A percentile compares a stretch with the other conserved stretches of the same genome.
Evolutionary conservation across 1,140 invertebrate species (phyloP).

Genomic region (Meloidogyne hapla): DNA sequence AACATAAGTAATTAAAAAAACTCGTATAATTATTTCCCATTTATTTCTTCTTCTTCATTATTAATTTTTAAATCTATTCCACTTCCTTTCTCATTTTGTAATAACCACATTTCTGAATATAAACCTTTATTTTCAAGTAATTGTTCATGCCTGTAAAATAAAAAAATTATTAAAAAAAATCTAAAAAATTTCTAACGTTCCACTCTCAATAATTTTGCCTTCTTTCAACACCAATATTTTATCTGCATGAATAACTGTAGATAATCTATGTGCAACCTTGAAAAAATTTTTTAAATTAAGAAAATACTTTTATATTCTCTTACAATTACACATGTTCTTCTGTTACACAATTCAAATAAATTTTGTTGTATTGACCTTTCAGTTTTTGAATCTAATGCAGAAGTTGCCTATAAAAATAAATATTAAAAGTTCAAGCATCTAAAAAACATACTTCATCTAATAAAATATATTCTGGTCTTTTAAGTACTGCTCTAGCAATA

Average conservation of each 20-base stretch:
- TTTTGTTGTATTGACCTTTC: constrained; percentile 67
- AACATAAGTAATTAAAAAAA: too few relatives aligned
- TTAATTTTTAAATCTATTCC: neutral
- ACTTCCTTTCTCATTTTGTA: constrained; percentile 36
- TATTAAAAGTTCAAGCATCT: constrained; percentile 6
- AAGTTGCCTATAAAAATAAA: constrained; percentile 62
- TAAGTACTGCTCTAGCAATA: constrained; percentile 84
- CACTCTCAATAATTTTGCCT: constrained; percentile 51
- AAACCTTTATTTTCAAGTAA: constrained; percentile 41
- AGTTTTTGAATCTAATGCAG: constrained; percentile 64
- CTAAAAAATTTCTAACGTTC: constrained; percentile 41
- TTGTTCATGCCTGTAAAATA: constrained; percentile 45
- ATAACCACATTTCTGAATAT: constrained; percentile 50
- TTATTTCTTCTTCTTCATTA: neutral
- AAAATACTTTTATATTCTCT: neutral
- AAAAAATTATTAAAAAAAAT: constrained; percentile 19
- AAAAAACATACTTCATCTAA: constrained; percentile 75
- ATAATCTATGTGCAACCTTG: constrained; percentile 43
- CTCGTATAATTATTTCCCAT: too few relatives aligned
- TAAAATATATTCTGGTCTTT: constrained; percentile 80
- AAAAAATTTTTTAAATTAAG: neutral
- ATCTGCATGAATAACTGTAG: constrained; percentile 52
- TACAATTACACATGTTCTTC: constrained; percentile 68
- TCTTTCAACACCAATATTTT: constrained; percentile 55
- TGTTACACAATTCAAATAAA: constrained; percentile 68